Evolutionary conservation across 2,797 vertebrate species (phyloP), one percentile per base, ranked within the genome.

Genomic region (Morus bassanus): DNA sequence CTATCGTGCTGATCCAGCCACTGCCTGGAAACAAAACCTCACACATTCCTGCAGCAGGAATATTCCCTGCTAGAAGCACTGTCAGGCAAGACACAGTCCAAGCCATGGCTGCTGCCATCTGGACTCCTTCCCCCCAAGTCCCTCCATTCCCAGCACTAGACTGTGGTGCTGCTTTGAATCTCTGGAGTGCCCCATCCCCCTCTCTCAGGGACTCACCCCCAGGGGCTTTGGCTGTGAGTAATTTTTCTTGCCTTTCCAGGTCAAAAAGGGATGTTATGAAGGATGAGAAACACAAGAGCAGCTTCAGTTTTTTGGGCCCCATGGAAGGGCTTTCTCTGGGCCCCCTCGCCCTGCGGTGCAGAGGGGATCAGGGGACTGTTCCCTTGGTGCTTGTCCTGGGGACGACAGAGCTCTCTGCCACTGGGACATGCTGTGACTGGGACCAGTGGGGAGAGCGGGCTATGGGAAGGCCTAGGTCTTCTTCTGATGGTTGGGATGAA

Each of bases 21-120:
- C 63, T 35, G 95, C 84, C 88, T 95, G 95, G 93, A 97, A 97
- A 93, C 33, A 72, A 79, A 89, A 39, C n/a, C 46, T 95, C 72
- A 37, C 70, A 39, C 43, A 5, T 88, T 89, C 28, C 92, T 85
- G 72, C 85, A 77, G 48, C 43, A 80, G 73, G 43, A 85, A 35
- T 64, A 79, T 59, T 88, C 28, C 61, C 80, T 86, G n/a, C 60
- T 75, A 12, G 22, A 53, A 75, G 75, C 67, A 50, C 41, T 39
- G 73, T 31, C 72, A 81, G 80, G 35, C 3, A 0, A 77, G 28
- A 81, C 28, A 31, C 61, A 48, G 68, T 6, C n/a, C 43, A 45
- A 46, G 46, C 60, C n/a, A 2, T 12, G 67, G 23, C 23, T 81
- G 72, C 51, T 94, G 51, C 73, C 28, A 2, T 17, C 45, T 60